Conservation (phyloP, 2,113 vertebrate species). For the Pseudorectes ferrugineus region DNA sequence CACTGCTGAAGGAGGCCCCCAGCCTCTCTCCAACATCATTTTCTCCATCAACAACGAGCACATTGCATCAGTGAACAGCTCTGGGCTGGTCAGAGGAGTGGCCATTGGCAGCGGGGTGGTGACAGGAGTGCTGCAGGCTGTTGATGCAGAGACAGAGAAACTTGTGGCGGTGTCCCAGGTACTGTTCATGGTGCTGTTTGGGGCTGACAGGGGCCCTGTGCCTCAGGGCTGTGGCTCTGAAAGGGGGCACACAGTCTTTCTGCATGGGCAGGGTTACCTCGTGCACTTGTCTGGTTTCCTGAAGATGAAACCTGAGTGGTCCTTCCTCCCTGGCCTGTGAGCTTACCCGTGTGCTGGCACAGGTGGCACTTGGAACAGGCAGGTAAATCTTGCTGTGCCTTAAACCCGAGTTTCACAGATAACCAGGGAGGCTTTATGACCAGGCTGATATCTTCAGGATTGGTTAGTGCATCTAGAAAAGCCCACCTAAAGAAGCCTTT, state of each 20-base stretch:
- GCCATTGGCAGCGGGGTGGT: slow-evolving; percentile 80
- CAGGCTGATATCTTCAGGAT: background rate
- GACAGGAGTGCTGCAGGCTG: slow-evolving; percentile 86
- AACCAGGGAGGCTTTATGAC: background rate
- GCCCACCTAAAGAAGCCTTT: background rate
- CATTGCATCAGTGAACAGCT: slow-evolving; percentile 76
- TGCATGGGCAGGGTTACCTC: background rate
- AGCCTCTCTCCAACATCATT: slow-evolving; percentile 91
- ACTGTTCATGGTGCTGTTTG: background rate
- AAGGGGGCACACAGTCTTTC: background rate
- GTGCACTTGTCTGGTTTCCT: background rate
- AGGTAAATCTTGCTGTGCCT: background rate
- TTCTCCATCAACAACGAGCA: slow-evolving; percentile 82
- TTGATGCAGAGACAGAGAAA: slow-evolving; percentile 88
- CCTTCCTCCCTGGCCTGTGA: background rate
- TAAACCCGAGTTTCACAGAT: background rate
- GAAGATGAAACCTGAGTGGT: background rate
- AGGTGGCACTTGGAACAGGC: background rate
- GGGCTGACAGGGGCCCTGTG: background rate
- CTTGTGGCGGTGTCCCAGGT: slow-evolving; percentile 89
- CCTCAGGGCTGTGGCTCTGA: background rate
- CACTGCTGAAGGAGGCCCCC: slow-evolving; percentile 94
- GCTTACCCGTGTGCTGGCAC: background rate
- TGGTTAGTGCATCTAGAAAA: background rate
- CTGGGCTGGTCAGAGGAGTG: slow-evolving; percentile 80